Percentiles rank a stretch among this genome's conserved stretches.
These are phyloP conservation scores for Platynereis dumerilii DNA, from an alignment of 2,888 invertebrate species.

Conservation along the genomic window DNA sequence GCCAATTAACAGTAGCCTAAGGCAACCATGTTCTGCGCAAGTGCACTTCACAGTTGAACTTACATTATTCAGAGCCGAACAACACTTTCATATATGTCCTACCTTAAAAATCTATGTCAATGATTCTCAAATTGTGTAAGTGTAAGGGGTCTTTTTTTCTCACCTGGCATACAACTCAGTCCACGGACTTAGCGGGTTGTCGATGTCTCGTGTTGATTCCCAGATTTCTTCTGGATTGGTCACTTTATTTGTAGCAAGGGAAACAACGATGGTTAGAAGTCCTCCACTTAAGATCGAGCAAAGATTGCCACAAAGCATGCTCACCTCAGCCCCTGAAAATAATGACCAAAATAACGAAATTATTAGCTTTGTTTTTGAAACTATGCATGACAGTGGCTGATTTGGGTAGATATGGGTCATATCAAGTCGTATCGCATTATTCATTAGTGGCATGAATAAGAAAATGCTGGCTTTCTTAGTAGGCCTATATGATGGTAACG, in stretches of 20 bases:
- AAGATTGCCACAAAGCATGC: slow-evolving; percentile 62
- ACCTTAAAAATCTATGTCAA: too few species aligned
- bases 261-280: slow-evolving; percentile 50
- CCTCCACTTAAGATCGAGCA: slow-evolving; percentile 56
- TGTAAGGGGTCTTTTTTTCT: too few species aligned
- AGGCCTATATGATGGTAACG: too few species aligned
- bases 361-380: slow-evolving; percentile 2
- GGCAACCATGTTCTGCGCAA: too few species aligned
- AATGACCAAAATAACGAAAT: background rate
- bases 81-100: too few species aligned
- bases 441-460: background rate
- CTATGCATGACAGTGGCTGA: background rate
- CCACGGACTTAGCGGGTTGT: slow-evolving; percentile 63
- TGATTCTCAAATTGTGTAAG: too few species aligned
- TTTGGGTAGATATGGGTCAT: too few species aligned
- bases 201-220: slow-evolving; percentile 64
- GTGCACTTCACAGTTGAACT: too few species aligned
- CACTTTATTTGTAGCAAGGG: slow-evolving; percentile 36
- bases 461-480: too few species aligned
- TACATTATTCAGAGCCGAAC: too few species aligned
- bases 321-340: slow-evolving; percentile 52
- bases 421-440: too few species aligned
- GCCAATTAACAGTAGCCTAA: too few species aligned
- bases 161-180: slow-evolving; percentile 60
- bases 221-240: slow-evolving; percentile 48